Conservation (phyloP, 2,888 invertebrate genomes). For the Pandemis cinnamomeana region DNA sequence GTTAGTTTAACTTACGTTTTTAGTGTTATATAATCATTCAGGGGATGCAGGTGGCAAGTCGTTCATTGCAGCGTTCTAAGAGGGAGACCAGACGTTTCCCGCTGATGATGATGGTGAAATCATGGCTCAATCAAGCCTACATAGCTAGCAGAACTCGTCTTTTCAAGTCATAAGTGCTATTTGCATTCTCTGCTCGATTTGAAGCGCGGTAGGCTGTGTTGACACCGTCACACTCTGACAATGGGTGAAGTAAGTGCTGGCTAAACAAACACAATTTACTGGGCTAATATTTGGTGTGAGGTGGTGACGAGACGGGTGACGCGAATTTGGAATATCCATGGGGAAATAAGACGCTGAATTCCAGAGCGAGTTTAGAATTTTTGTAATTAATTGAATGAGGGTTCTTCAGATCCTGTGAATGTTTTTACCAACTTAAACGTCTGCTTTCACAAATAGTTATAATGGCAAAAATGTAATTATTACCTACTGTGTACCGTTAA, state of each 20-base stretch:
- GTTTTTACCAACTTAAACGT: no score
- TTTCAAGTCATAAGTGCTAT: constrained; percentile 15
- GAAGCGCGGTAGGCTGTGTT: constrained; percentile 27
- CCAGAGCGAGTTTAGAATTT: background rate
- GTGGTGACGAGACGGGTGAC: constrained; percentile 1
- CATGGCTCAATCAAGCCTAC: background rate
- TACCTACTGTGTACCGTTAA: no score
- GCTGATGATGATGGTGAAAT: background rate
- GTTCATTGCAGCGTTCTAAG: no score
- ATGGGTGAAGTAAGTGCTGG: constrained; percentile 25
- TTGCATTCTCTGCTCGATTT: constrained; percentile 31
- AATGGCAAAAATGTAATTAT: no score
- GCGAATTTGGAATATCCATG: constrained; percentile 4
- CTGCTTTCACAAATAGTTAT: no score
- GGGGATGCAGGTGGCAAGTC: no score
- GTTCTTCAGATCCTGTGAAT: no score
- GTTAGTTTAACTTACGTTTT: no score
- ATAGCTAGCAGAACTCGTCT: background rate
- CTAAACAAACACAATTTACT: constrained; percentile 33
- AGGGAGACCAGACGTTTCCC: no score
- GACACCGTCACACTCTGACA: constrained; percentile 39
- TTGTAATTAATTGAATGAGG: no score
- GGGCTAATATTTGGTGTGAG: constrained; percentile 24
- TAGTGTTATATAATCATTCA: no score
- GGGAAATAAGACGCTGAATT: background rate